phyloP scores from a whole-genome alignment of 1,140 invertebrate genomes.

The Polyergus mexicanus region DNA sequence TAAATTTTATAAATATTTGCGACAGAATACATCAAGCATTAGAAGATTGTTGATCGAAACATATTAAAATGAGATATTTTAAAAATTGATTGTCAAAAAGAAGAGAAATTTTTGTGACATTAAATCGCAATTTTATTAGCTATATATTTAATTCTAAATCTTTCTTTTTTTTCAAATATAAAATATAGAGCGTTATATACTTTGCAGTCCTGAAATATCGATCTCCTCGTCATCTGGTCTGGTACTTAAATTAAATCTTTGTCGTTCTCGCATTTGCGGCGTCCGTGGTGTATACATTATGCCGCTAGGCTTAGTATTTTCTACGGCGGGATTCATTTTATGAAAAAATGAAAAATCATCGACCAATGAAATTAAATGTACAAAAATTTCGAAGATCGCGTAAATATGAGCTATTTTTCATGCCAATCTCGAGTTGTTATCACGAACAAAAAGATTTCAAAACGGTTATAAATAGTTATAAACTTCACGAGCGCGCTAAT shows the following conservation, averaged over 20 bases:
- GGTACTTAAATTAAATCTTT: conserved; percentile 42
- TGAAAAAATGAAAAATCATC: not conserved
- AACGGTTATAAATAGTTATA: not conserved
- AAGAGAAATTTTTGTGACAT: not conserved
- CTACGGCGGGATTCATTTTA: conserved; percentile 2
- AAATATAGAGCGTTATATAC: conserved; percentile 16
- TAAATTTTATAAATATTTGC: not conserved
- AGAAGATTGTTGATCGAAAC: not conserved
- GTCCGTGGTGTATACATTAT: conserved; percentile 10
- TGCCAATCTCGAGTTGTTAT: no score
- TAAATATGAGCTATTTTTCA: not conserved
- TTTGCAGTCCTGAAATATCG: conserved; percentile 21
- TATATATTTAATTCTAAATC: not conserved
- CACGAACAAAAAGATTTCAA: not conserved
- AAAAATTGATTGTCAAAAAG: not conserved
- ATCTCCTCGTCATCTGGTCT: not conserved
- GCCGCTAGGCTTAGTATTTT: not conserved
- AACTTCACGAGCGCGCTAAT: not conserved
- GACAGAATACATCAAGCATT: not conserved
- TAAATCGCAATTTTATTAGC: not conserved
- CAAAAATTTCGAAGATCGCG: not conserved
- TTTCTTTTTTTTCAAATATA: not conserved
- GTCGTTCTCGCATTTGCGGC: conserved; percentile 25
- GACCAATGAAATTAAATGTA: not conserved
- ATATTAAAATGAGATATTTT: not conserved